Evolutionary conservation across 1,140 invertebrate species (phyloP), one percentile per base, ranked within the genome.

Genomic region (Drosophila seguyi): DNA sequence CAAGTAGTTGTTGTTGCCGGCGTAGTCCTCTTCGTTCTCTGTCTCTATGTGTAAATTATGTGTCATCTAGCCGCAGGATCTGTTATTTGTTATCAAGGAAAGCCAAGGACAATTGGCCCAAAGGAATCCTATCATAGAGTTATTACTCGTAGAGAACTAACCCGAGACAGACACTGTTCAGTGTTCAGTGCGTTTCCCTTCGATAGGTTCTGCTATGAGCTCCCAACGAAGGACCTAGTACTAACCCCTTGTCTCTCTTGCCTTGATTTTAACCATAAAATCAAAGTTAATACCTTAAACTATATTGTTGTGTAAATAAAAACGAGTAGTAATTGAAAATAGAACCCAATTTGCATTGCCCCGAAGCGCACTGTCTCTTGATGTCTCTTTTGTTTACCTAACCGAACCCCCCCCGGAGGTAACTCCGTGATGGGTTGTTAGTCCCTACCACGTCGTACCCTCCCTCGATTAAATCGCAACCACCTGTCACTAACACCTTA

Each of bases 401-500:
- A 63, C 22, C 55, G 29, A 16, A 10, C 31, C 7, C 29, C 29
- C 29, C 1, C 11, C 31, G 31, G 31, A 11, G 31, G 31, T 34
- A 34, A 34, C 31, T 34, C 31, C 31, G 31, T 11, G 11, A 11
- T 11, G 31, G 31, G 31, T 11, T 34, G 31, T 34, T 4, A 34
- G 10, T 14, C 16, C 10, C 14, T 6, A 29, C 34, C 22, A 27
- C 25, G n/a, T 38, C 6, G 16, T 34, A 3, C 16, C 18, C 29
- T 22, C 27, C 22, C 6, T 80, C 60, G n/a, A 81, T 75, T 81
- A 75, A 80, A 58, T 31, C 69, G 77, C 77, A 81, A 68, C 58
- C 59, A 66, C 27, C 29, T 86, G 82, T 85, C 74, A 87, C 83
- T 86, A 86, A 87, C 65, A 69, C 22, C 34, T 22, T 22, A 69